Evolutionary conservation across 2,113 vertebrate genomes (phyloP), one percentile per base, ranked within the genome.

Genomic region (Pithys albifrons): DNA sequence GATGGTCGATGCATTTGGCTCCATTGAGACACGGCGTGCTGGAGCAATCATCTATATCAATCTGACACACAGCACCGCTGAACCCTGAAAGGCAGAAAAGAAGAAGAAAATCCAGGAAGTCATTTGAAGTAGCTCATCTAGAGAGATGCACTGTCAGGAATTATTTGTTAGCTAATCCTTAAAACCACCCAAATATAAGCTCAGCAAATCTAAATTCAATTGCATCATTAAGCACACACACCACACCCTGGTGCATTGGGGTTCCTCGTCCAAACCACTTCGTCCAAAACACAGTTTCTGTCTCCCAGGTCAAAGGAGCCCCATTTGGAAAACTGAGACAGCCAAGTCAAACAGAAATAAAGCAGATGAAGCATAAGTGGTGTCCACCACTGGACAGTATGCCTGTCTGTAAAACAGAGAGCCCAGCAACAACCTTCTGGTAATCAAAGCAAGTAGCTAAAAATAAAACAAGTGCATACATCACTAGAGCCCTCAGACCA

Each of bases 41-140:
- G 80, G 99, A 99, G 79, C 99, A 99, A 92, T 99, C 99, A 4
- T 99, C 99, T 16, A 99, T 99, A 95, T 99, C 99, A 31, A 99
- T 98, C 96, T 99, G 99, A 92, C 99, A 99, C 94, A 98, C 99
- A 0, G 98, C 98, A 37, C 99, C 99, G 3, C 98, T 99, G 97
- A 99, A 99, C 37, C 99, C 99, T 99, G 95, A 2, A 92, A 83
- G 71, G 66, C 55, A 94, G 74, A 71, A 58, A 19, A 12, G 39
- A 46, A 67, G 19, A 13, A 7, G 54, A 57, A 61, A 92, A 87
- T 27, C 33, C 77, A 35, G 20, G 20, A 20, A 57, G n/a, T 35
- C 58, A 92, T 33, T 19, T 55, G 4, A 81, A 66, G 41, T 7
- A 35, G 28, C 14, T 51, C 61, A 72, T 12, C 54, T 5, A 41